These are phyloP conservation scores for Onychomys arenicola DNA, from an alignment of 2,797 vertebrate species.

Conservation along the genomic window DNA sequence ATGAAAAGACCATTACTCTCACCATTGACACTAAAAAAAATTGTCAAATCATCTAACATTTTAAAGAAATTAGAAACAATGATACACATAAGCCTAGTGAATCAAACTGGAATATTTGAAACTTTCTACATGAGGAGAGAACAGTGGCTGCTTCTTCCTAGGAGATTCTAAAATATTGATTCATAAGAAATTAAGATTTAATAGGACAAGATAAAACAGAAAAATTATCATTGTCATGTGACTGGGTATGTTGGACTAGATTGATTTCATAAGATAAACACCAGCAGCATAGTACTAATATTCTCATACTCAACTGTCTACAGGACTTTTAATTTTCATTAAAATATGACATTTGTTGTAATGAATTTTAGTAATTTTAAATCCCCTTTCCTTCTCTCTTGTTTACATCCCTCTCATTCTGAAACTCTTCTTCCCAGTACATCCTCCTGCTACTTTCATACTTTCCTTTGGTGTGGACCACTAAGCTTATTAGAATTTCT, in stretches of 20 bases:
- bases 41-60: not conserved
- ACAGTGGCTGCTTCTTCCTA: not conserved
- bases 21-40: conserved; percentile 14
- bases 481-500: not conserved
- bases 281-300: not conserved
- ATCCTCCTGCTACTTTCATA: not conserved
- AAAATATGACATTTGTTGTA: not conserved
- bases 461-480: not conserved
- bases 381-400: not conserved
- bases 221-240: not conserved
- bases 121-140: not conserved
- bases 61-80: not conserved
- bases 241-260: not conserved
- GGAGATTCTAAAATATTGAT: not conserved
- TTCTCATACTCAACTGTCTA: not conserved
- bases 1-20: not conserved
- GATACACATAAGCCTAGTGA: not conserved
- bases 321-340: not conserved
- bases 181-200: not conserved
- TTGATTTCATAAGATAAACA: not conserved
- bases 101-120: not conserved
- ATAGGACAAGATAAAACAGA: not conserved
- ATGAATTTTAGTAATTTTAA: not conserved
- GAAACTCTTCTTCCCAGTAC: not conserved
- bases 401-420: not conserved